Evolutionary conservation across 2,797 vertebrate genomes (phyloP).

Genomic region (Acanthurus lineatus): DNA sequence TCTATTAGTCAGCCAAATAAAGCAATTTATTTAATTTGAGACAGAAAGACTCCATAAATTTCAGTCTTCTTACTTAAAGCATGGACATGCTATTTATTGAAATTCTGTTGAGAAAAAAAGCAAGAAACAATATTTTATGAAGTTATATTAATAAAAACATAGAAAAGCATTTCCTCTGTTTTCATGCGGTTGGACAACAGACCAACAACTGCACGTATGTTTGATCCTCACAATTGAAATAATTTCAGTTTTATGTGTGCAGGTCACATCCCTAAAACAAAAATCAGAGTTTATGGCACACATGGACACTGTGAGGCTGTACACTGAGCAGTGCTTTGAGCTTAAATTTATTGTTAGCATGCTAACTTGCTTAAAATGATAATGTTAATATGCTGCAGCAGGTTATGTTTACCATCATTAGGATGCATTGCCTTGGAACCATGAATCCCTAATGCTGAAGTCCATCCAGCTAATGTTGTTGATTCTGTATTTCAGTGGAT

Average conservation of each 20-base stretch:
- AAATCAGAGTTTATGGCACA: background rate
- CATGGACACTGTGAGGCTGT: background rate
- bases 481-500: background rate
- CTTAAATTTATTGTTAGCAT: background rate
- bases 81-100: background rate
- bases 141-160: background rate
- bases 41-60: constrained; percentile 1
- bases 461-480: no score
- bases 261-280: no score
- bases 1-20: constrained; percentile 5
- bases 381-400: background rate
- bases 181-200: background rate
- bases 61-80: background rate
- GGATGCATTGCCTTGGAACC: no score
- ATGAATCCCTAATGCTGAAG: no score
- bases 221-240: background rate
- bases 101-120: no score
- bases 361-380: background rate
- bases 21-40: background rate
- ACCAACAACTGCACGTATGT: background rate
- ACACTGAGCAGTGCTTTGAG: background rate
- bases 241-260: background rate
- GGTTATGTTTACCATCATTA: background rate
- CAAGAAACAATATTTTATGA: no score
- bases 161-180: background rate